A percentile compares a stretch with the other conserved stretches of the same genome.
Evolutionary conservation across 2,888 invertebrate genomes (phyloP).

Genomic region (Athripsodes cinereus): DNA sequence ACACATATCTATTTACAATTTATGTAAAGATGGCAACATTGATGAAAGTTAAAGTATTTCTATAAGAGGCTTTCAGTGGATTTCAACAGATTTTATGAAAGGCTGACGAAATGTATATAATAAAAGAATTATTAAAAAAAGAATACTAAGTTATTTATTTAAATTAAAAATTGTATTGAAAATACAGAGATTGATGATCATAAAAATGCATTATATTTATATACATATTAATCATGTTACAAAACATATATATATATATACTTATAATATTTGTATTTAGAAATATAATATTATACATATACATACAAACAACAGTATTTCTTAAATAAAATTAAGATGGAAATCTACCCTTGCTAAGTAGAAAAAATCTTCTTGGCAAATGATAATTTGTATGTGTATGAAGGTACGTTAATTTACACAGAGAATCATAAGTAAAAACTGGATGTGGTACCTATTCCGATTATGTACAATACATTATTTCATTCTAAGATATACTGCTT

Average conservation of each 20-base stretch:
- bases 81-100: slow-evolving; percentile 12
- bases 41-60: neutral
- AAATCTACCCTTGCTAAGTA: slow-evolving; percentile 7
- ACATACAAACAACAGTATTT: slow-evolving; percentile 20
- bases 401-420: neutral
- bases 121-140: slow-evolving; percentile 15
- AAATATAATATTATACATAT: slow-evolving; percentile 23
- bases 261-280: slow-evolving; percentile 20
- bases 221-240: slow-evolving; percentile 3
- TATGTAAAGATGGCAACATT: neutral
- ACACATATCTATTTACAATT: neutral
- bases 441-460: neutral
- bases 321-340: slow-evolving; percentile 19
- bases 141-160: neutral
- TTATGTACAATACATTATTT: too few relatives aligned
- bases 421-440: neutral
- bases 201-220: neutral
- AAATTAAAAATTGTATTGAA: slow-evolving; percentile 7
- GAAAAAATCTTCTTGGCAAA: neutral
- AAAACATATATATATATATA: slow-evolving; percentile 11
- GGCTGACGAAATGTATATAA: slow-evolving; percentile 26
- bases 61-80: neutral
- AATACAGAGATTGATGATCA: slow-evolving; percentile 10
- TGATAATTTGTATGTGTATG: neutral
- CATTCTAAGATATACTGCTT: slow-evolving; percentile 50